A percentile compares a stretch with the other conserved stretches of the same genome.
Conservation (phyloP, 2,113 vertebrate species). For the Notiomystis cincta region DNA sequence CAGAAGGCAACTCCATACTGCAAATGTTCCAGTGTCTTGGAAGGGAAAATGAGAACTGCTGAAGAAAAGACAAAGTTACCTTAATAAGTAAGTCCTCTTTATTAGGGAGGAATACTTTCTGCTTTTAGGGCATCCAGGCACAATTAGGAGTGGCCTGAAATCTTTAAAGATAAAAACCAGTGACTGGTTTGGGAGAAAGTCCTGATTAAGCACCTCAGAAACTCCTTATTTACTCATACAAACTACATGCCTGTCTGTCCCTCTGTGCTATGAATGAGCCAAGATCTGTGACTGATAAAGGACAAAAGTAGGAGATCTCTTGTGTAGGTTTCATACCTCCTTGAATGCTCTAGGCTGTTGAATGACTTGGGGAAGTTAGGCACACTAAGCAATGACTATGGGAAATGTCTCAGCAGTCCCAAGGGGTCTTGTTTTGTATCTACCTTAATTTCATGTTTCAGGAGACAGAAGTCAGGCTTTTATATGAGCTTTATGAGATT, state of each 20-base stretch:
- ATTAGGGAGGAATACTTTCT: background rate
- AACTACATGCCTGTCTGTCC: rapidly evolving
- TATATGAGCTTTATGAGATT: background rate
- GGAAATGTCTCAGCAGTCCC: background rate
- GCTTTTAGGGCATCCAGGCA: background rate
- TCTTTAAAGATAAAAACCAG: background rate
- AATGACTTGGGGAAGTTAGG: background rate
- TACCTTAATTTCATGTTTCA: background rate
- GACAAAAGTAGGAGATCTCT: background rate
- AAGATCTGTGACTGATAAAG: background rate
- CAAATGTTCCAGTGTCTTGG: background rate
- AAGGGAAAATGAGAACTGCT: background rate
- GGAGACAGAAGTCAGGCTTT: background rate
- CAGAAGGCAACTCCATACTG: background rate
- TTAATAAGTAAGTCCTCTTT: background rate
- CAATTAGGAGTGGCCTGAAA: background rate
- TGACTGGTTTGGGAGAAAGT: background rate
- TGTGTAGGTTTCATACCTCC: background rate
- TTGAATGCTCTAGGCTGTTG: background rate
- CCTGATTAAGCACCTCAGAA: background rate
- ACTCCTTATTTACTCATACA: background rate
- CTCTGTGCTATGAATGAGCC: background rate
- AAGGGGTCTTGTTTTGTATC: background rate
- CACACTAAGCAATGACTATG: background rate
- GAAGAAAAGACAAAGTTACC: background rate